phyloP scores from a whole-genome alignment of 2,113 vertebrate genomes.

The Maccullochella peelii region DNA sequence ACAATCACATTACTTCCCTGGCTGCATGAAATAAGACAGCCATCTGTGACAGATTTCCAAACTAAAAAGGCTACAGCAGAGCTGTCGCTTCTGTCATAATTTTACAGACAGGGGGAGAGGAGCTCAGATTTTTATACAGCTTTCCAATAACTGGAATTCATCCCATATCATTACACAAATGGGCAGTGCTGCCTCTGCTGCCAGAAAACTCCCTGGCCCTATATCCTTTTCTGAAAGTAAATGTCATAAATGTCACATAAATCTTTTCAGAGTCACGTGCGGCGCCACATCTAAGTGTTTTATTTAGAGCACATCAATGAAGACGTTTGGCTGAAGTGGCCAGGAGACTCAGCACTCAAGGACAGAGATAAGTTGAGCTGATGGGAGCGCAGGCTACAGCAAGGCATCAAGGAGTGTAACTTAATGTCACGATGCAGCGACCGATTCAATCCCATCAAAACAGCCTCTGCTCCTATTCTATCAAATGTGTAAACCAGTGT shows the following conservation, averaged over 20 bases:
- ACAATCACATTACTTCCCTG: conserved; percentile 64
- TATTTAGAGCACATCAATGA: conserved; percentile 73
- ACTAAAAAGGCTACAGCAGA: conserved; percentile 60
- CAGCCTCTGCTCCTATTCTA: conserved; percentile 7
- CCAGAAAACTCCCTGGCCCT: conserved; percentile 61
- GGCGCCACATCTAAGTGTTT: conserved; percentile 72
- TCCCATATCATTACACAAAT: conserved; percentile 82
- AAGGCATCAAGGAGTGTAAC: conserved; percentile 10
- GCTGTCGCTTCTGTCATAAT: conserved; percentile 69
- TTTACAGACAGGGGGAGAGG: conserved; percentile 55
- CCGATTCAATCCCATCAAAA: conserved; percentile 5
- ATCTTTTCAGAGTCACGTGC: conserved; percentile 68
- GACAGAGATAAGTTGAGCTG: conserved; percentile 57
- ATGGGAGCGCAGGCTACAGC: not conserved
- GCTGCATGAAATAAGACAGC: conserved; percentile 56
- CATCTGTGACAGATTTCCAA: conserved; percentile 71
- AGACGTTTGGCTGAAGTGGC: conserved; percentile 52
- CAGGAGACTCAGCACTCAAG: conserved; percentile 60
- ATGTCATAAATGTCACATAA: conserved; percentile 77
- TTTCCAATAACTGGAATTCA: conserved; percentile 80
- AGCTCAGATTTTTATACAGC: conserved; percentile 64
- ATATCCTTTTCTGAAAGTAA: conserved; percentile 65
- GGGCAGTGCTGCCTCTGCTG: conserved; percentile 58
- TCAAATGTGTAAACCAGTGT: conserved; percentile 6
- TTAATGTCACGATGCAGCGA: conserved; percentile 32